Evolutionary conservation across 2,797 vertebrate species (phyloP), one percentile per base, ranked within the genome.

Genomic region (Chelmon rostratus): DNA sequence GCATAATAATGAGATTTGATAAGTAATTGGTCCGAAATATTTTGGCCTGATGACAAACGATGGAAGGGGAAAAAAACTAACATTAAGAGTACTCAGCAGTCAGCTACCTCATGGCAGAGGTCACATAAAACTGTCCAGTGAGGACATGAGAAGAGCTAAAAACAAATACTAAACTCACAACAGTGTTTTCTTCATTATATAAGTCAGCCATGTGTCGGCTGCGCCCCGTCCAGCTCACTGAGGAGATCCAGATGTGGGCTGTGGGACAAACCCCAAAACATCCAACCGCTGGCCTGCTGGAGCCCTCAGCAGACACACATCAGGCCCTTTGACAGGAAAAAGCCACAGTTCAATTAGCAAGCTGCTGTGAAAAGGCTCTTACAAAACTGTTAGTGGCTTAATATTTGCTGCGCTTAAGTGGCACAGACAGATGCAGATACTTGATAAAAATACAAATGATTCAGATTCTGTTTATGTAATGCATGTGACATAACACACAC

Each of bases 211-310:
- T 76, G 75, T 93, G 91, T 92, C 91, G 78, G 52, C 86, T 81
- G 90, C 84, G 77, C 85, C 4, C 0, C 38, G 16, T 94, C 91
- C 92, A 92, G 90, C 52, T 81, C 73, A n/a, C 86, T 94, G 92
- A 95, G 82, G 87, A 85, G 88, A 93, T 94, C 95, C 95, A 96
- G 94, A 94, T 96, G 96, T 66, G 10, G 79, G 47, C 56, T 67
- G 21, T 83, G 69, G 67, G 78, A 87, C 69, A 74, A 81, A 65
- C 46, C 77, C 75, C 65, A 90, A 88, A 88, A 83, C 87, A 87
- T 81, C 49, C 49, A 73, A 70, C 73, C 46, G 53, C 68, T 81
- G 79, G 46, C 33, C 37, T 57, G 69, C 16, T 15, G 23, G 59
- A 57, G 38, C 61, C 74, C 21, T 38, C 31, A 33, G 16, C 21